These are phyloP conservation scores for Cyprinella venusta DNA, from an alignment of 2,797 vertebrate genomes.

Conservation along the genomic window DNA sequence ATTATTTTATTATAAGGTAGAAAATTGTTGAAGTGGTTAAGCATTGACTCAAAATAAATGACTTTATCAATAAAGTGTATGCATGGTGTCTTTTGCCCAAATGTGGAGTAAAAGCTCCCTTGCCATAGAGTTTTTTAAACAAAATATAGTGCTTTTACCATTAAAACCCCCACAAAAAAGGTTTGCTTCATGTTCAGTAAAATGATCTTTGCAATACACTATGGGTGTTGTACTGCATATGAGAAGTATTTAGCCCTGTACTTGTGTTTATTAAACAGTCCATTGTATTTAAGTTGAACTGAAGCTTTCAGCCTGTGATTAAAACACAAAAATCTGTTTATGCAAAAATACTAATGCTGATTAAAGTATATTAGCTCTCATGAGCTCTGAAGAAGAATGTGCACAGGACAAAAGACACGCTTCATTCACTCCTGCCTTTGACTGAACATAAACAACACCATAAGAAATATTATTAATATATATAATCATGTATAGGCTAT, in stretches of 20 bases:
- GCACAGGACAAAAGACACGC: neutral
- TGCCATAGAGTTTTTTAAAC: neutral
- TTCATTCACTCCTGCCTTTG: neutral
- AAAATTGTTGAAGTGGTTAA: neutral
- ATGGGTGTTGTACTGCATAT: no score
- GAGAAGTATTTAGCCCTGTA: neutral
- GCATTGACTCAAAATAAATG: no score
- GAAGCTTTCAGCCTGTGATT: neutral
- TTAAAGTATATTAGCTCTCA: neutral
- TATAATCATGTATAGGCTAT: neutral
- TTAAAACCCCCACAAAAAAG: neutral
- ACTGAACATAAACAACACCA: neutral
- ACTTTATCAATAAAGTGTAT: neutral
- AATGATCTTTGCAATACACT: neutral
- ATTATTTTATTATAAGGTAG: neutral
- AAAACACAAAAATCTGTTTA: neutral
- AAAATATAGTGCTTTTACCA: neutral
- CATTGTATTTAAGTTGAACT: neutral
- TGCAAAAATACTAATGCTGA: slow-evolving; percentile 17
- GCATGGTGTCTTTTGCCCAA: no score
- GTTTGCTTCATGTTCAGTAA: neutral
- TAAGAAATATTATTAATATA: no score
- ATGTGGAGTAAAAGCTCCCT: neutral
- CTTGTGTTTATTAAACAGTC: neutral
- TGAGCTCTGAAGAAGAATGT: slow-evolving; percentile 6